Evolutionary conservation across 2,113 vertebrate genomes (phyloP).

Genomic region (Toxotes chatareus): DNA sequence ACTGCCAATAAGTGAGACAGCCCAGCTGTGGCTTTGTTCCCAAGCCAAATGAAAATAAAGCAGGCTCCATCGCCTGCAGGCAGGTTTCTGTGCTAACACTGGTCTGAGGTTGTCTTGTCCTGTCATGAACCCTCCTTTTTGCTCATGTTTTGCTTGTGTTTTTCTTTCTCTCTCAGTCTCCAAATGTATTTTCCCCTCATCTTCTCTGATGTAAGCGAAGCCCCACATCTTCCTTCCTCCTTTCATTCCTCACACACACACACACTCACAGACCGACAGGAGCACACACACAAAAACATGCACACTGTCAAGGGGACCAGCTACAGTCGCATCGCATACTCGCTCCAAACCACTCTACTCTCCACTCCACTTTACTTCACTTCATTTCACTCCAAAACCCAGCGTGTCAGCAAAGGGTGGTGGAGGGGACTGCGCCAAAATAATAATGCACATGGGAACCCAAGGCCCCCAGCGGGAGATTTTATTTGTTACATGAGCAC

Average conservation of each 20-base stretch:
- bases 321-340: slow-evolving; percentile 39
- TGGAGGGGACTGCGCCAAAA: slow-evolving; percentile 34
- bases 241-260: slow-evolving; percentile 11
- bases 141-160: background rate
- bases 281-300: slow-evolving; percentile 2
- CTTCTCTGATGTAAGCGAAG: slow-evolving; percentile 25
- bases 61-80: background rate
- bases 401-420: slow-evolving; percentile 48
- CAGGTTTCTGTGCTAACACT: background rate
- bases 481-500: slow-evolving; percentile 69
- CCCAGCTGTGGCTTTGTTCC: slow-evolving; percentile 12
- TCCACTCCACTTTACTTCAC: slow-evolving; percentile 49
- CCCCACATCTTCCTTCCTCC: background rate
- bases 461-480: slow-evolving; percentile 19
- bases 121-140: background rate
- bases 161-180: slow-evolving; percentile 3
- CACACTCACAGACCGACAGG: background rate
- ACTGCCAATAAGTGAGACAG: background rate
- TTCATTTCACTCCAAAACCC: slow-evolving; percentile 66
- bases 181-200: slow-evolving; percentile 20
- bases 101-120: background rate
- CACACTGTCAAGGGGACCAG: slow-evolving; percentile 14
- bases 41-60: background rate
- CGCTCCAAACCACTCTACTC: slow-evolving; percentile 50
- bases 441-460: slow-evolving; percentile 54